Percentiles rank a stretch among this genome's conserved stretches.
phyloP scores from a whole-genome alignment of 2,888 invertebrate genomes.

The Drosophila neonasuta region DNA sequence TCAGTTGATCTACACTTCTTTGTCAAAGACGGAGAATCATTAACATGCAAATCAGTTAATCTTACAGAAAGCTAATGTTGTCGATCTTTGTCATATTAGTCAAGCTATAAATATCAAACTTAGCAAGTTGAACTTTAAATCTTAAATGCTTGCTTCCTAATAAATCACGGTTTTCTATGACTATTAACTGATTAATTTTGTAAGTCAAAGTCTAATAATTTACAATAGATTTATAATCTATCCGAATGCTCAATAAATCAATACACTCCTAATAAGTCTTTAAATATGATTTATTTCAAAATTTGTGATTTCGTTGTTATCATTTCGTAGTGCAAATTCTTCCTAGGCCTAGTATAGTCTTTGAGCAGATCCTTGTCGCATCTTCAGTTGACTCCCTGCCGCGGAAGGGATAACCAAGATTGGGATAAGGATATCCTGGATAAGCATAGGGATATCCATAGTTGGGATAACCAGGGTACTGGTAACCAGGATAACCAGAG shows the following conservation, averaged over 20 bases:
- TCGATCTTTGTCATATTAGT: slow-evolving; percentile 8
- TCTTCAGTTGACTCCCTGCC: not conserved
- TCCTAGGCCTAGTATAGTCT: not conserved
- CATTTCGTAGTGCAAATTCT: not conserved
- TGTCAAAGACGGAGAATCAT: slow-evolving; percentile 4
- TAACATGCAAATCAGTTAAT: slow-evolving; percentile 21
- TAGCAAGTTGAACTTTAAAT: not conserved
- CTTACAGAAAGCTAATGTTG: not conserved
- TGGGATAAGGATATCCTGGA: slow-evolving; percentile 14
- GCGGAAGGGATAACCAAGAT: not conserved
- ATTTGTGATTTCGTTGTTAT: not conserved
- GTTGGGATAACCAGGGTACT: not conserved
- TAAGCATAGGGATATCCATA: slow-evolving; percentile 3
- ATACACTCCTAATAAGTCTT: not conserved
- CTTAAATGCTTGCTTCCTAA: not conserved
- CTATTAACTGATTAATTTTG: not conserved
- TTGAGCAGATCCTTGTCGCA: slow-evolving; percentile 10
- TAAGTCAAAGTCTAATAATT: not conserved
- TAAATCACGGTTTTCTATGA: not conserved
- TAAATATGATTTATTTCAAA: not conserved
- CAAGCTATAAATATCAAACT: slow-evolving; percentile 16
- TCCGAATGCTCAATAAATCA: not conserved
- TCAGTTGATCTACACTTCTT: not conserved
- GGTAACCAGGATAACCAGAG: not conserved
- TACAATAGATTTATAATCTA: not conserved